These are phyloP conservation scores for Buteo buteo DNA, from an alignment of 2,113 vertebrate genomes.

Conservation along the genomic window DNA sequence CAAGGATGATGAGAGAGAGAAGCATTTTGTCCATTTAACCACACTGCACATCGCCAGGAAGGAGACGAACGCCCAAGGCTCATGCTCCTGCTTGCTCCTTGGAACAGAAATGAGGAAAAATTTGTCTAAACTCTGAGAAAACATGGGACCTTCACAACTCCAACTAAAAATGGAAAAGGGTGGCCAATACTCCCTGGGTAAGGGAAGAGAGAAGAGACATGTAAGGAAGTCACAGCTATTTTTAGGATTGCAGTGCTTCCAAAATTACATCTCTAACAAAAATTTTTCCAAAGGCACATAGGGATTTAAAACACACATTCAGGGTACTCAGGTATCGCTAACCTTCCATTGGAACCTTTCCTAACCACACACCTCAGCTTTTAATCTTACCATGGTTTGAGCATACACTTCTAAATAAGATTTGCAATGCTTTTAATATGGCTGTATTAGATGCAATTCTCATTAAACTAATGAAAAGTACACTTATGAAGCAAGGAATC, in stretches of 20 bases:
- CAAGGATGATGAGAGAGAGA: neutral
- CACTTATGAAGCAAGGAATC: neutral
- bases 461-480: neutral
- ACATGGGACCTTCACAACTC: neutral
- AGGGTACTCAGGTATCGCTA: fast-evolving
- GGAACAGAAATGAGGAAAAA: neutral
- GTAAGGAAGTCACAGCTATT: neutral
- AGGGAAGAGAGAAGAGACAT: neutral
- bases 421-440: neutral
- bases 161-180: neutral
- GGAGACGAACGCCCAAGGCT: neutral
- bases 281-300: neutral
- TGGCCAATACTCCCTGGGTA: neutral
- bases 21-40: neutral
- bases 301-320: neutral
- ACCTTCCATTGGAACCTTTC: fast-evolving
- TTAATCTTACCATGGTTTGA: fast-evolving
- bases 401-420: neutral
- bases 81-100: neutral
- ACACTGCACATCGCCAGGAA: fast-evolving
- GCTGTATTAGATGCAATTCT: neutral
- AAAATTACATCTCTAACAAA: neutral
- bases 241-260: neutral
- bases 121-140: neutral
- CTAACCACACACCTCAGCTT: neutral